Conservation (phyloP, 2,113 vertebrate genomes). For the Pterocles orientalis region DNA sequence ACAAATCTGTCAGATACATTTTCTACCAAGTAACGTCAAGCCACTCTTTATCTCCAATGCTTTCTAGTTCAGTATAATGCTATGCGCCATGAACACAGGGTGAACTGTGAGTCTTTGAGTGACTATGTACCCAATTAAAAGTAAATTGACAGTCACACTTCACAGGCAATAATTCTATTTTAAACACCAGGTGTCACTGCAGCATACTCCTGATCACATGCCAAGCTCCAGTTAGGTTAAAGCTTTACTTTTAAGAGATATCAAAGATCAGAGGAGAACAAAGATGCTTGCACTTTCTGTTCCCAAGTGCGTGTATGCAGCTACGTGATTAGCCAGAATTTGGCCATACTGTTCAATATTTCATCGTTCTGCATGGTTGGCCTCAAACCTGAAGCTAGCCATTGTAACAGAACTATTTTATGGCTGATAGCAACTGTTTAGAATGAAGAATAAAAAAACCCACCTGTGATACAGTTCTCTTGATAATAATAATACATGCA, state of each 20-base stretch:
- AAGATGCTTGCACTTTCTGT: background rate
- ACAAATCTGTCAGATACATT: background rate
- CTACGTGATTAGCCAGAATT: background rate
- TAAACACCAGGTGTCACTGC: constrained; percentile 66
- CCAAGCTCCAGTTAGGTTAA: background rate
- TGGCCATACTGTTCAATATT: background rate
- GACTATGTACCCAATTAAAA: constrained; percentile 8
- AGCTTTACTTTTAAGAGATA: background rate
- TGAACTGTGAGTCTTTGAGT: background rate
- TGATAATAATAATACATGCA: background rate
- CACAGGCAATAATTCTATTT: background rate
- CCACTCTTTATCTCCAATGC: background rate
- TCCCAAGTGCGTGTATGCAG: background rate
- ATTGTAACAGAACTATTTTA: background rate
- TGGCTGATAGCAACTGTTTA: background rate
- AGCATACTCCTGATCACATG: background rate
- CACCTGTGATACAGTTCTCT: background rate
- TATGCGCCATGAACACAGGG: background rate
- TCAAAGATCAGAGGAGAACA: background rate
- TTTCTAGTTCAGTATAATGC: constrained; percentile 3
- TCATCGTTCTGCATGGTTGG: background rate
- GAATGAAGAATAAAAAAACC: background rate
- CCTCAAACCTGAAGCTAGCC: background rate
- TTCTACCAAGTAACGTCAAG: background rate
- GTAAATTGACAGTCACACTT: background rate